Conservation (phyloP, 2,888 invertebrate genomes). For the Zhuqinia jingwanae region DNA sequence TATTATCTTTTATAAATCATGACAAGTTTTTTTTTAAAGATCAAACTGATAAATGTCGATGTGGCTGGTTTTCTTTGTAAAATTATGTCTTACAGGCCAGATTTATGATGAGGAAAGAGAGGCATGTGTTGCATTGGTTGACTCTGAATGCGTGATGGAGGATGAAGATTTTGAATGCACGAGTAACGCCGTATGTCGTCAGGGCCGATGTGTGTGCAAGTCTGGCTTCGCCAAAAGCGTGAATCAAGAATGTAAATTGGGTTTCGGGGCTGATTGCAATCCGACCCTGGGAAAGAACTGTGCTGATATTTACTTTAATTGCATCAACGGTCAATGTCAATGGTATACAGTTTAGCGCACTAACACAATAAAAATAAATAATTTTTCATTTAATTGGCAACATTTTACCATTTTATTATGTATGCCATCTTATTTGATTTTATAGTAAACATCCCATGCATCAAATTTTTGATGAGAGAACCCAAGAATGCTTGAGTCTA, state of each 20-base stretch:
- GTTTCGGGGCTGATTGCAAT: slow-evolving; percentile 57
- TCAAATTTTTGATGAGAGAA: slow-evolving; percentile 74
- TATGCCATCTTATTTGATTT: too few species aligned
- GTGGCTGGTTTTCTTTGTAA: background rate
- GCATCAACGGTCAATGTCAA: slow-evolving; percentile 74
- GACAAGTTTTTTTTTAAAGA: background rate
- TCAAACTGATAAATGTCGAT: background rate
- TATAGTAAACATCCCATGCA: slow-evolving; percentile 74
- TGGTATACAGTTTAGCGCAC: slow-evolving; percentile 23
- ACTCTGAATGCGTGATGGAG: slow-evolving; percentile 72
- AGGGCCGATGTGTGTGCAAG: slow-evolving; percentile 73
- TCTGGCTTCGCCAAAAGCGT: slow-evolving; percentile 71
- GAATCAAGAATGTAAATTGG: slow-evolving; percentile 71
- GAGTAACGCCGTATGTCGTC: slow-evolving; percentile 71
- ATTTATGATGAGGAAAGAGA: slow-evolving; percentile 71
- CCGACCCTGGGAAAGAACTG: slow-evolving; percentile 38
- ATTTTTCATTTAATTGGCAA: background rate
- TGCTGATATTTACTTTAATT: slow-evolving; percentile 73
- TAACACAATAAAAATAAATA: background rate
- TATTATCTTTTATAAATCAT: too few species aligned
- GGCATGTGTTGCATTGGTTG: slow-evolving; percentile 74
- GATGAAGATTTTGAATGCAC: slow-evolving; percentile 73
- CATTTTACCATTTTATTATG: too few species aligned
- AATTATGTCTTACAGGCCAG: slow-evolving; percentile 52
- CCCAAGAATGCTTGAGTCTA: slow-evolving; percentile 73